Evolutionary conservation across 2,888 invertebrate genomes (phyloP).

Genomic region (Anthophora plumipes): DNA sequence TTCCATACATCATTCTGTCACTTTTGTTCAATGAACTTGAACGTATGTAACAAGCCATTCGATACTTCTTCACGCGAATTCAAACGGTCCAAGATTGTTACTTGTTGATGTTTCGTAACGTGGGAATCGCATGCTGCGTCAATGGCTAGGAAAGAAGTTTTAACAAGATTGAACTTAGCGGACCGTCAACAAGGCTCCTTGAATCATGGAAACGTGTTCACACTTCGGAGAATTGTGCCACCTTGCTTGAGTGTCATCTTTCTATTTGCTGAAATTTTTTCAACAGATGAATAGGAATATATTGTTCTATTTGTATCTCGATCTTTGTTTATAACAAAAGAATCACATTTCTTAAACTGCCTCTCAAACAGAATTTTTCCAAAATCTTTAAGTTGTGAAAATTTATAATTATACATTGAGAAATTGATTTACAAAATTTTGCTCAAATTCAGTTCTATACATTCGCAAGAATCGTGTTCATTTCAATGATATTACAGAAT

Average conservation of each 20-base stretch:
- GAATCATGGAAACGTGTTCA: neutral
- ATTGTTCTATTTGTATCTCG: neutral
- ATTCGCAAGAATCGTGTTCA: too few relatives aligned
- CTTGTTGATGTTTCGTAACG: neutral
- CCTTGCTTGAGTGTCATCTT: neutral
- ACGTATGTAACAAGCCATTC: neutral
- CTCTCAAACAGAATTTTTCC: too few relatives aligned
- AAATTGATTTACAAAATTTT: too few relatives aligned
- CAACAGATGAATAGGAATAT: neutral
- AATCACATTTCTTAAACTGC: too few relatives aligned
- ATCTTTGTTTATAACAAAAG: neutral
- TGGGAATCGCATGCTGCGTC: constrained; percentile 23
- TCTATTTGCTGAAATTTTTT: neutral
- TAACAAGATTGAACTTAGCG: constrained; percentile 53
- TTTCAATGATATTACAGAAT: too few relatives aligned
- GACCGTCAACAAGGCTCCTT: constrained; percentile 17
- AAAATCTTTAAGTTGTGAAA: too few relatives aligned
- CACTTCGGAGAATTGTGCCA: neutral
- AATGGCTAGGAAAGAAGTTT: constrained; percentile 45
- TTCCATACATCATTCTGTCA: too few relatives aligned
- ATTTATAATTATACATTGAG: too few relatives aligned
- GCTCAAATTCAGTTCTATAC: too few relatives aligned
- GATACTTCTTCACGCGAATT: neutral
- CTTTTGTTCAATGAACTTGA: neutral
- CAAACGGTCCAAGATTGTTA: neutral